These are phyloP conservation scores for Squalus acanthias DNA, from an alignment of 2,797 vertebrate genomes.

Conservation along the genomic window DNA sequence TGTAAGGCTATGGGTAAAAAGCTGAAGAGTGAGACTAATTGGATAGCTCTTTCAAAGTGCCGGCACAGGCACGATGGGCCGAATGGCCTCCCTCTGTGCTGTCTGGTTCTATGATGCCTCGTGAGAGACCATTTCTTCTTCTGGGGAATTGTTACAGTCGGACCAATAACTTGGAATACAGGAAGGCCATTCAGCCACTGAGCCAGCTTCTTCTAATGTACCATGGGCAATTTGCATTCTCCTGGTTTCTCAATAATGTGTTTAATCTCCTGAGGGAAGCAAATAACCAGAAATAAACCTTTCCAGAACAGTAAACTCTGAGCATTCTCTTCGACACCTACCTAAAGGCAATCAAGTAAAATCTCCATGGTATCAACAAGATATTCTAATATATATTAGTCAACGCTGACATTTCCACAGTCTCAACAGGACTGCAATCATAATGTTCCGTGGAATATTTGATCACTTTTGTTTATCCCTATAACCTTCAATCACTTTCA, in stretches of 20 bases:
- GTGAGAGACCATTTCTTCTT: background rate
- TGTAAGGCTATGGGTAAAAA: background rate
- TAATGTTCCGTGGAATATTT: conserved; percentile 32
- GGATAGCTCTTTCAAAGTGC: background rate
- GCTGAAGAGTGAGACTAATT: background rate
- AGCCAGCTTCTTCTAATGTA: background rate
- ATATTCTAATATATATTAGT: background rate
- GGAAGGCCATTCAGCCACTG: background rate
- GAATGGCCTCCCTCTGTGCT: background rate
- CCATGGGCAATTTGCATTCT: background rate
- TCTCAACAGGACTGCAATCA: background rate
- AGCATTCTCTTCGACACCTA: conserved; percentile 3
- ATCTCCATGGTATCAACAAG: conserved; percentile 6
- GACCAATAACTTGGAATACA: background rate
- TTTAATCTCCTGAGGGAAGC: conserved; percentile 25
- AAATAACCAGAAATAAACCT: conserved; percentile 28
- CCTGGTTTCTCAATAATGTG: background rate
- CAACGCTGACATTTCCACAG: conserved; percentile 13
- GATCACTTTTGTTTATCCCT: background rate
- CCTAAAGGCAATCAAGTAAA: conserved; percentile 20
- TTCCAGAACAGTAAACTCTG: background rate
- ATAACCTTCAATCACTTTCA: background rate
- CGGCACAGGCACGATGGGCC: background rate
- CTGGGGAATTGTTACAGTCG: background rate
- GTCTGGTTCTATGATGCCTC: background rate